phyloP scores from a whole-genome alignment of 1,140 invertebrate species.

The Drosophila melanica region DNA sequence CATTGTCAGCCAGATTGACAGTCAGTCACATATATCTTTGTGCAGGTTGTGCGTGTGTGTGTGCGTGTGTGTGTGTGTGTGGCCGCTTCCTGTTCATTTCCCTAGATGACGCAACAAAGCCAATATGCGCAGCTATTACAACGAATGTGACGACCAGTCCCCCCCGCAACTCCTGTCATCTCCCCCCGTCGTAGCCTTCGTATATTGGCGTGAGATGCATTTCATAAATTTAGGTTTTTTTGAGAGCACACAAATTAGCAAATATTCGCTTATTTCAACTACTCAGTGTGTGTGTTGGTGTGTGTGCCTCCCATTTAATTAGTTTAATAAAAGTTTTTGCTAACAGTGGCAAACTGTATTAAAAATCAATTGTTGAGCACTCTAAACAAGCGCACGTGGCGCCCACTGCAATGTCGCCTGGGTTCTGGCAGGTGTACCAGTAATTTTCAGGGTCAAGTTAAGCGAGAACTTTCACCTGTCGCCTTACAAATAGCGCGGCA shows the following conservation, averaged over 20 bases:
- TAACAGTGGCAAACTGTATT: neutral
- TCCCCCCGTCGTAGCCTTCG: too few species aligned
- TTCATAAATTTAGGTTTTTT: neutral
- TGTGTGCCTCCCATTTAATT: slow-evolving; percentile 2
- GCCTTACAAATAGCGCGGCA: neutral
- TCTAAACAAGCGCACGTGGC: neutral
- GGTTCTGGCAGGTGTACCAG: too few species aligned
- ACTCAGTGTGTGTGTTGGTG: too few species aligned
- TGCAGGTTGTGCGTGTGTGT: neutral
- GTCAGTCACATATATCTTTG: neutral
- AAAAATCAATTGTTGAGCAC: slow-evolving; percentile 3
- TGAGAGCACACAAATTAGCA: too few species aligned
- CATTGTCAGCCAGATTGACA: neutral
- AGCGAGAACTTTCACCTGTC: neutral
- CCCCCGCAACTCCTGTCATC: too few species aligned
- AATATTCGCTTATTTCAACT: too few species aligned
- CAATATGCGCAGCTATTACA: slow-evolving; percentile 14
- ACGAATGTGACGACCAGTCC: slow-evolving; percentile 7
- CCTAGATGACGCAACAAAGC: slow-evolving; percentile 17
- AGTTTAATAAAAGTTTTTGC: slow-evolving; percentile 17
- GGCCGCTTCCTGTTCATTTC: slow-evolving; percentile 36
- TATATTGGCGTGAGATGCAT: neutral
- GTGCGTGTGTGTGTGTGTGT: neutral
- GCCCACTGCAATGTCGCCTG: too few species aligned
- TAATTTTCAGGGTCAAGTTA: neutral